These are phyloP conservation scores for Gadus macrocephalus DNA, from an alignment of 2,113 vertebrate species.

Conservation along the genomic window DNA sequence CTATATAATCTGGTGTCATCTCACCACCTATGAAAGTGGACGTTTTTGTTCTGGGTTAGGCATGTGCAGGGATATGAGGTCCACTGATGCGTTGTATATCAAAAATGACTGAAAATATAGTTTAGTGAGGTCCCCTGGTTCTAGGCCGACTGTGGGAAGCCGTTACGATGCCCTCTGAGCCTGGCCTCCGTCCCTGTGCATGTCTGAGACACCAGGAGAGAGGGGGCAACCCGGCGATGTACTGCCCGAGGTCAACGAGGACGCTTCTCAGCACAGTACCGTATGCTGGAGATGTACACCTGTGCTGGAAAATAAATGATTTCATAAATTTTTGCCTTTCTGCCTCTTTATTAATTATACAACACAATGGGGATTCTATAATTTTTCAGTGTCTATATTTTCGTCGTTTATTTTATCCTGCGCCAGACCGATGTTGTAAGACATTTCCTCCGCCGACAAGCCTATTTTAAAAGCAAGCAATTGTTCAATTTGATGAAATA, in stretches of 20 bases:
- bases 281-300: slow-evolving; percentile 71
- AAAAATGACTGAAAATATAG: slow-evolving; percentile 26
- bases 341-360: not conserved
- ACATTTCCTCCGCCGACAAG: no score
- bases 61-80: slow-evolving; percentile 39
- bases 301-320: slow-evolving; percentile 75
- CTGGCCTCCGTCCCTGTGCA: slow-evolving; percentile 42
- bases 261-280: slow-evolving; percentile 68
- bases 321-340: slow-evolving; percentile 59
- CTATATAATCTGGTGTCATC: slow-evolving; percentile 3
- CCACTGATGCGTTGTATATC: slow-evolving; percentile 31
- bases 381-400: no score
- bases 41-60: slow-evolving; percentile 34
- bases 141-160: slow-evolving; percentile 21
- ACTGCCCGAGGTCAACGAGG: slow-evolving; percentile 57
- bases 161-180: slow-evolving; percentile 33
- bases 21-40: slow-evolving; percentile 49
- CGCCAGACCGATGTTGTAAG: no score
- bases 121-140: not conserved
- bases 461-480: no score
- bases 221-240: slow-evolving; percentile 64
- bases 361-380: not conserved
- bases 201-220: slow-evolving; percentile 25
- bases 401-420: no score
- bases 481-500: no score